Base-by-base conservation (phyloP, 2,888 invertebrate species). In the Cheiracanthium punctorium region DNA sequence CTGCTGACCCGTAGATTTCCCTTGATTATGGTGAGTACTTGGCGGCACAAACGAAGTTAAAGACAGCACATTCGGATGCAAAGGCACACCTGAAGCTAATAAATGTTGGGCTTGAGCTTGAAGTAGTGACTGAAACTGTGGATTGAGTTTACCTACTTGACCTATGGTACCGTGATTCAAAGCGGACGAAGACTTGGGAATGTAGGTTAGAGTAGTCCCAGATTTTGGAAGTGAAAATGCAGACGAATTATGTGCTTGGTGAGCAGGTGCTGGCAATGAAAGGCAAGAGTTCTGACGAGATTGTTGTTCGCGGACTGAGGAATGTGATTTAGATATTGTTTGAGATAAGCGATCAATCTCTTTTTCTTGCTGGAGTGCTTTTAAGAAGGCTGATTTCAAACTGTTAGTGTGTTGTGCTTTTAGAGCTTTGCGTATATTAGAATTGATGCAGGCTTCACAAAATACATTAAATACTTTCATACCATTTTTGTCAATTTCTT, bases 371-470 rank as follows among this genome's bases (percentile, higher is more conserved):
- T 98, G 98, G 88, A 98, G 93, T 41, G 99, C 98, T 93, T 99
- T 98, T 17, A 98, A 97, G 92, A 99, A 99, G 48, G 98, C 98
- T 72, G 98, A 97, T 93, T 99, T 99, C 92, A 99, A 94, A 91
- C 98, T 95, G 92, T 98, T 98, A 79, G 98, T 98, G 92, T 99
- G 99, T 92, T 99, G 99, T 89, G 97, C 97, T 93, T 98, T 98
- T 88, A 99, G 94, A 79, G 97, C 97, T 90, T 98, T 97, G 93
- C 99, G 99, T 89, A 99, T 98, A 92, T 99, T 98, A 86, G 96
- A 96, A 33, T 97, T 97, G 75, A 99, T 98, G 93, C 99, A 99
- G 89, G 96, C 96, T 93, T 99, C 99, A 93, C 99, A 99, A 90
- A 99, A 97, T 58, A 99, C 96, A 91, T 96, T 95, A 90, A 95